These are phyloP conservation scores for Cyprinodon variegatus DNA, from an alignment of 2,113 vertebrate genomes.

Conservation along the genomic window DNA sequence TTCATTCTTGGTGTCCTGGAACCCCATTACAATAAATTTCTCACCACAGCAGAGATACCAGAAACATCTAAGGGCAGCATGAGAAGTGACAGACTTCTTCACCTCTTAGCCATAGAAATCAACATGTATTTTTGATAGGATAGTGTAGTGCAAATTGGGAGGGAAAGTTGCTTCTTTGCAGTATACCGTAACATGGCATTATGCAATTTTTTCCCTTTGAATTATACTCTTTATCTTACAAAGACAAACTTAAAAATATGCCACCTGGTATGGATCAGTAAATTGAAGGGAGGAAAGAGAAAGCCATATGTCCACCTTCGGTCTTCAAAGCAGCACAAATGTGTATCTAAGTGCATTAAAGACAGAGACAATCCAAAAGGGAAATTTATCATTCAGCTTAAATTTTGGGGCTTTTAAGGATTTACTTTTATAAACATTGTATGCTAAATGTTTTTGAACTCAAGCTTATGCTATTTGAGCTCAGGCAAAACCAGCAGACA, in stretches of 20 bases:
- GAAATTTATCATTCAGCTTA: slow-evolving; percentile 72
- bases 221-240: slow-evolving; percentile 56
- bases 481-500: slow-evolving; percentile 61
- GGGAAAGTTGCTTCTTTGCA: slow-evolving; percentile 15
- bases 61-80: slow-evolving; percentile 71
- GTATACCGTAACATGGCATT: slow-evolving; percentile 4
- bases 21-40: slow-evolving; percentile 50
- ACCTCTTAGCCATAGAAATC: slow-evolving; percentile 38
- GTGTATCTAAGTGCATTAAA: slow-evolving; percentile 68
- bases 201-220: slow-evolving; percentile 15
- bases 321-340: slow-evolving; percentile 70
- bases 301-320: slow-evolving; percentile 70
- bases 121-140: slow-evolving; percentile 42
- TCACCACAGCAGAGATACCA: slow-evolving; percentile 50
- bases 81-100: slow-evolving; percentile 37
- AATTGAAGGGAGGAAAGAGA: slow-evolving; percentile 67
- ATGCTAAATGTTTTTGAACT: slow-evolving; percentile 63
- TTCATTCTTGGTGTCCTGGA: slow-evolving; percentile 28
- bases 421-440: slow-evolving; percentile 75
- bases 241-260: slow-evolving; percentile 58
- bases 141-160: slow-evolving; percentile 25
- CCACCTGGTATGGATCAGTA: slow-evolving; percentile 78
- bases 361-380: slow-evolving; percentile 70
- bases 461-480: slow-evolving; percentile 58
- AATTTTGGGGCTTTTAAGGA: slow-evolving; percentile 60